Conservation (phyloP, 2,113 vertebrate genomes). For the Pica pica region DNA sequence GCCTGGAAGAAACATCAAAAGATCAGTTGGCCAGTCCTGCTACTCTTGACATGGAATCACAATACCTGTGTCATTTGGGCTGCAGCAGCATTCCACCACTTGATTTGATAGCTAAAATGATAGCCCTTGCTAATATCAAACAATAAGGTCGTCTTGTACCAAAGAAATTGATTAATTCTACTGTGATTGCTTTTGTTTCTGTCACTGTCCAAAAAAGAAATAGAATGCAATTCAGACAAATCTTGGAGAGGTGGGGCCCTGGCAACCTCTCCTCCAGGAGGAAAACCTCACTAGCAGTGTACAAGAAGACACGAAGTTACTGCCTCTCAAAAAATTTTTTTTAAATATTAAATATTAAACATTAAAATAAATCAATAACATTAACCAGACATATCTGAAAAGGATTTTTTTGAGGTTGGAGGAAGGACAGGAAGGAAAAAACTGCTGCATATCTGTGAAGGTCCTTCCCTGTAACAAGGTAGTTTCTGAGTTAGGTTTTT, state of each 20-base stretch:
- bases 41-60: accelerated
- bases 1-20: not conserved
- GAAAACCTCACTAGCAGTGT: not conserved
- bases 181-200: not conserved
- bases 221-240: not conserved
- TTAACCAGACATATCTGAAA: not conserved
- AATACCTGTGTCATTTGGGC: not conserved
- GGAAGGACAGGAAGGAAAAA: not conserved
- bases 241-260: not conserved
- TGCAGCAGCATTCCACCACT: not conserved
- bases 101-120: not conserved
- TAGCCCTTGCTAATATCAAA: not conserved
- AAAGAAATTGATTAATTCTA: not conserved
- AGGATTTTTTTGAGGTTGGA: not conserved
- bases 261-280: not conserved
- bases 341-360: no score
- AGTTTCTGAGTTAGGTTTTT: not conserved
- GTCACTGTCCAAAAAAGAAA: not conserved
- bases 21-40: not conserved
- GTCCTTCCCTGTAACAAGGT: not conserved
- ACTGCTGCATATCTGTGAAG: not conserved
- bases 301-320: not conserved
- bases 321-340: not conserved
- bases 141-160: not conserved
- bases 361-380: not conserved